phyloP scores from a whole-genome alignment of 2,113 vertebrate genomes.

The Nicator chloris region DNA sequence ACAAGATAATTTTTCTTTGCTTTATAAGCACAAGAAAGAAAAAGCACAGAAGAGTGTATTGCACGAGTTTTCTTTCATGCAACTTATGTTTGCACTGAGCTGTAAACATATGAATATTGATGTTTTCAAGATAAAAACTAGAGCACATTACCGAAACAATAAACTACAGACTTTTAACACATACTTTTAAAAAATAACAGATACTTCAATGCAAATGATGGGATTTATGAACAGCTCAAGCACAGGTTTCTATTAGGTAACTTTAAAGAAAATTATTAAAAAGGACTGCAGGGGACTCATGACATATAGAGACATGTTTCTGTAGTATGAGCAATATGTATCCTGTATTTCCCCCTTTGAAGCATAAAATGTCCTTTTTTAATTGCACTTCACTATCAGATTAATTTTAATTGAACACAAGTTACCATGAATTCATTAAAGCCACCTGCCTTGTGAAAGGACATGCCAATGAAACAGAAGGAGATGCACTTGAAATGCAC shows the following conservation, averaged over 20 bases:
- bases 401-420: not conserved
- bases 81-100: not conserved
- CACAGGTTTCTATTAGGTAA: not conserved
- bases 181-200: not conserved
- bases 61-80: not conserved
- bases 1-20: not conserved
- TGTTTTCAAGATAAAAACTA: not conserved
- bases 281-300: not conserved
- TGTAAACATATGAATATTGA: not conserved
- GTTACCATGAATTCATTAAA: not conserved
- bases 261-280: not conserved
- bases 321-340: not conserved
- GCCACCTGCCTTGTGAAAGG: not conserved
- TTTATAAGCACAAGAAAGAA: not conserved
- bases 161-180: not conserved
- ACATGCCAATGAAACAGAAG: not conserved
- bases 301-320: not conserved
- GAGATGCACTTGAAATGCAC: not conserved
- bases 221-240: not conserved
- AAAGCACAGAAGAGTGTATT: not conserved
- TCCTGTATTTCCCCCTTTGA: not conserved
- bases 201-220: not conserved
- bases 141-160: not conserved
- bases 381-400: not conserved
- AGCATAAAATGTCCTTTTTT: not conserved